A percentile compares a stretch with the other conserved stretches of the same genome.
Conservation (phyloP, 2,888 invertebrate species). For the Drosophila prolongata region DNA sequence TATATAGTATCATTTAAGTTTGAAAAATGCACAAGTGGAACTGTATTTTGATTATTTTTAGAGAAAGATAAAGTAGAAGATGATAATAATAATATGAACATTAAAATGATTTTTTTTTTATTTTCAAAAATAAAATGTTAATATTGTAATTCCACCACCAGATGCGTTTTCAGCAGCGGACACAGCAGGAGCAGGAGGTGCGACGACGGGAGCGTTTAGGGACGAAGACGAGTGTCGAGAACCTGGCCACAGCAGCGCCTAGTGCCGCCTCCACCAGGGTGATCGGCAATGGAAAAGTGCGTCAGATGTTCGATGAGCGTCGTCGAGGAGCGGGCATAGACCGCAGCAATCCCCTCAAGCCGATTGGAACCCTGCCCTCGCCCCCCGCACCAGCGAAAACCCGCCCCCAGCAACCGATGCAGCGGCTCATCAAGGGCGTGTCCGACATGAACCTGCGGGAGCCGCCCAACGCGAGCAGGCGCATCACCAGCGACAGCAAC, state of each 20-base stretch:
- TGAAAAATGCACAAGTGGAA: too few species aligned
- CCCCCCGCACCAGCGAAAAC: conserved; percentile 41
- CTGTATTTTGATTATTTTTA: too few species aligned
- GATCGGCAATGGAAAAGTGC: conserved; percentile 86
- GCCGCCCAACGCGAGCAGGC: conserved; percentile 25
- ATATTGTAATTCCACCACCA: conserved; percentile 72
- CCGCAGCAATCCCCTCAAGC: conserved; percentile 92
- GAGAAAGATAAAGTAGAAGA: too few species aligned
- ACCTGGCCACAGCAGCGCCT: conserved; percentile 3
- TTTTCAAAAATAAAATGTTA: too few species aligned
- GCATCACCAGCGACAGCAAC: conserved; percentile 54
- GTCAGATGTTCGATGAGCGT: conserved; percentile 94
- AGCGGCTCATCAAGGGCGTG: conserved; percentile 59
- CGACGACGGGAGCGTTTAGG: conserved; percentile 89
- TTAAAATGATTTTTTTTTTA: too few species aligned
- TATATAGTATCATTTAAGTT: too few species aligned
- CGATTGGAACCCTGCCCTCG: conserved; percentile 86
- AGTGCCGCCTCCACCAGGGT: conserved; percentile 42
- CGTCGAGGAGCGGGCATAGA: conserved; percentile 91
- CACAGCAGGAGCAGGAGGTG: conserved; percentile 92
- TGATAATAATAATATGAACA: too few species aligned
- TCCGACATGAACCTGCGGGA: conserved; percentile 69
- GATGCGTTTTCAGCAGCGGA: conserved; percentile 93
- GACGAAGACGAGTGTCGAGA: conserved; percentile 8
- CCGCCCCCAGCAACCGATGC: conserved; percentile 31